Conservation (phyloP, 2,113 vertebrate species). For the Tichodroma muraria region DNA sequence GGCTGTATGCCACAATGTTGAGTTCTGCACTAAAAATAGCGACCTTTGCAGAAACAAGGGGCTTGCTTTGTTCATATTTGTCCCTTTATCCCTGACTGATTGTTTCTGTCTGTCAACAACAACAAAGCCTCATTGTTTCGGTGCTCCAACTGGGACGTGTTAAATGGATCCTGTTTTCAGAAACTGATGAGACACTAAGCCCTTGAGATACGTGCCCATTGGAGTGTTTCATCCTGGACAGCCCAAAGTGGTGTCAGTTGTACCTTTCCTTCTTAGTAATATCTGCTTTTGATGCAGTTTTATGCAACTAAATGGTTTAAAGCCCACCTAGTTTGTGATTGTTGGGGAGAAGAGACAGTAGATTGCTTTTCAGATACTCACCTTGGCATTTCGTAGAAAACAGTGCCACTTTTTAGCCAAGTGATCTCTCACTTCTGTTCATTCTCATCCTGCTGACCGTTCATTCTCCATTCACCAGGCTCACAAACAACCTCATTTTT, state of each 20-base stretch:
- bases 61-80: background rate
- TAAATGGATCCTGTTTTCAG: background rate
- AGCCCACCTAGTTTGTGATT: background rate
- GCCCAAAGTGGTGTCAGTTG: background rate
- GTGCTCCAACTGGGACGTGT: accelerated
- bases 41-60: background rate
- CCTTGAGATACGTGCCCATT: background rate
- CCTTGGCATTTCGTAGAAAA: background rate
- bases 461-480: constrained; percentile 6
- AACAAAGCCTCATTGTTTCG: background rate
- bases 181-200: background rate
- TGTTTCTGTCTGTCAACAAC: background rate
- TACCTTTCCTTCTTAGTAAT: background rate
- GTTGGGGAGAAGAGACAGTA: background rate
- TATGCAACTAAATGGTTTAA: background rate
- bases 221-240: background rate
- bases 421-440: background rate
- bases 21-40: background rate
- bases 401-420: background rate
- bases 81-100: background rate
- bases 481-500: constrained; percentile 31
- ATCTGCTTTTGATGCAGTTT: background rate
- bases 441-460: background rate
- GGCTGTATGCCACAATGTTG: background rate
- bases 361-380: background rate